A percentile compares a stretch with the other conserved stretches of the same genome.
Evolutionary conservation across 2,797 vertebrate species (phyloP).

Genomic region (Tympanoctomys barrerae): DNA sequence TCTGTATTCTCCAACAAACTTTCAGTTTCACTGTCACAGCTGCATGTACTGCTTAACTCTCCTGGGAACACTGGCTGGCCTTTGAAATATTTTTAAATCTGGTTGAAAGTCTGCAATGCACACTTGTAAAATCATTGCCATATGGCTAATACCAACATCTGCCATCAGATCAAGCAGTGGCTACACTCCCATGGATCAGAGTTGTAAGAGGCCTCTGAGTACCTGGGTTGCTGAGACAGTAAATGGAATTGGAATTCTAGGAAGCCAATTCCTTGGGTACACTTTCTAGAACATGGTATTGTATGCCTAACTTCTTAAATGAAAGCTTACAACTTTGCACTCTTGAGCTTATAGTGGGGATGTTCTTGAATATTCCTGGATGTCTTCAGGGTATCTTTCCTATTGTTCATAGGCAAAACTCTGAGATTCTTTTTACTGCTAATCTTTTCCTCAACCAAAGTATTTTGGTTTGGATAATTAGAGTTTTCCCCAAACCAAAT

Average conservation of each 20-base stretch:
- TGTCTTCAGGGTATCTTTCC: neutral
- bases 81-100: neutral
- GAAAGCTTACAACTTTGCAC: neutral
- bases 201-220: neutral
- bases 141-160: neutral
- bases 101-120: neutral
- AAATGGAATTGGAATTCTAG: neutral
- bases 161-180: neutral
- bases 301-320: neutral
- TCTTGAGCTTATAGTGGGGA: neutral
- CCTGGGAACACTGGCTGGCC: neutral
- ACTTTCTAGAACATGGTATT: neutral
- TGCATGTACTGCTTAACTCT: neutral
- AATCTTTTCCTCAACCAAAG: neutral
- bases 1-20: neutral
- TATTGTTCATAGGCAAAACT: neutral
- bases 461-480: constrained; percentile 42
- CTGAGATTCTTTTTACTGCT: neutral
- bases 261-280: neutral
- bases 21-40: neutral
- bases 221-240: neutral
- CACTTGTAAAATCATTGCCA: neutral
- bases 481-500: constrained; percentile 8
- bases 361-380: neutral
- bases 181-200: neutral